Conservation (phyloP, 2,888 invertebrate species). For the Hermodice carunculata region DNA sequence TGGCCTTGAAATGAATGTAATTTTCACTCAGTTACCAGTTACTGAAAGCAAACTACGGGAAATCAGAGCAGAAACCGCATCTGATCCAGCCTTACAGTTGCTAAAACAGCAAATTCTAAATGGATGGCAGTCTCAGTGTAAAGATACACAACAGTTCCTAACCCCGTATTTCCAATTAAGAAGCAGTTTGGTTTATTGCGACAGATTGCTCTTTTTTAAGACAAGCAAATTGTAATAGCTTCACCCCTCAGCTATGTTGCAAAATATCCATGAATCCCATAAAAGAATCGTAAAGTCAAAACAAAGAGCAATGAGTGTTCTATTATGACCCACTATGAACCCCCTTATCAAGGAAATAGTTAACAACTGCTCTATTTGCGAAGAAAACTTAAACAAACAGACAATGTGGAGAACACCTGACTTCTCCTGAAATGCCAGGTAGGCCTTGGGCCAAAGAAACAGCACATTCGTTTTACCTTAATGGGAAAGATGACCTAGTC, state of each 20-base stretch:
- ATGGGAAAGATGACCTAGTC: neutral
- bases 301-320: neutral
- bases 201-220: neutral
- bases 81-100: neutral
- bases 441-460: neutral
- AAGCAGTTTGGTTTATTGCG: no score
- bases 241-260: neutral
- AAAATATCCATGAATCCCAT: neutral
- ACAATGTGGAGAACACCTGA: neutral
- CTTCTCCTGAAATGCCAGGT: neutral
- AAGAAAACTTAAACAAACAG: neutral
- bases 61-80: neutral
- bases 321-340: conserved; percentile 7
- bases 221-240: neutral
- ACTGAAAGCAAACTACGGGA: neutral
- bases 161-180: neutral
- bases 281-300: neutral
- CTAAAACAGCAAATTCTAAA: neutral
- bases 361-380: neutral
- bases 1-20: neutral
- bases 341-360: neutral
- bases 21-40: neutral
- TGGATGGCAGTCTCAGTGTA: neutral
- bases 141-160: neutral
- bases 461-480: neutral